A percentile compares a stretch with the other conserved stretches of the same genome.
These are phyloP conservation scores for Onychorhynchus coronatus DNA, from an alignment of 2,113 vertebrate genomes.

Conservation along the genomic window DNA sequence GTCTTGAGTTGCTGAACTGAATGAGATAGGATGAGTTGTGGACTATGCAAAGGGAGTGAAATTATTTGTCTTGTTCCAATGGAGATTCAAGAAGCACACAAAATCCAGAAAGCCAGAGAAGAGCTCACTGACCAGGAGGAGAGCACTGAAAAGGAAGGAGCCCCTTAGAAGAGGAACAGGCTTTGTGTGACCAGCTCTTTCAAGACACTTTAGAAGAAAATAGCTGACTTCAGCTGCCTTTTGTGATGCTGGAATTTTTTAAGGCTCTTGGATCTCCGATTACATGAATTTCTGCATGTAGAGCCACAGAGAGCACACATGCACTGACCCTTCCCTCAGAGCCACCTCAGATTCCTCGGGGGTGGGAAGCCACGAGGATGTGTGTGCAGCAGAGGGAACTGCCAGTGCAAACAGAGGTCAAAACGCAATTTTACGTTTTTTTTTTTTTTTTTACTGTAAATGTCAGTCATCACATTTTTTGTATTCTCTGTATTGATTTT, in stretches of 20 bases:
- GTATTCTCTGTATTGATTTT: conserved; percentile 69
- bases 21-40: neutral
- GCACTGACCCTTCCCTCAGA: conserved; percentile 6
- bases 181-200: neutral
- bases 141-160: neutral
- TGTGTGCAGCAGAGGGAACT: neutral
- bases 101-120: neutral
- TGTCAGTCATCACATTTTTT: conserved; percentile 63
- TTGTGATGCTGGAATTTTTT: conserved; percentile 5
- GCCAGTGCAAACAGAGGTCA: conserved; percentile 8
- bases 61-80: neutral
- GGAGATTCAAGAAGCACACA: neutral
- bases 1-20: neutral
- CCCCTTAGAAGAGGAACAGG: neutral
- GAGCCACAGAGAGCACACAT: neutral
- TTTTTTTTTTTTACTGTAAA: conserved; percentile 67
- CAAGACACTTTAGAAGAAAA: conserved; percentile 28
- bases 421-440: conserved; percentile 47
- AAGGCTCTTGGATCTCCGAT: conserved; percentile 21
- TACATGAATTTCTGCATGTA: neutral
- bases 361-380: neutral
- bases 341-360: neutral
- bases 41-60: conserved; percentile 16
- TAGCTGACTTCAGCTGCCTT: conserved; percentile 27
- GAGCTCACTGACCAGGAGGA: neutral